Base-by-base conservation (phyloP, 2,888 invertebrate species). In the Chrysodeixis includens region DNA sequence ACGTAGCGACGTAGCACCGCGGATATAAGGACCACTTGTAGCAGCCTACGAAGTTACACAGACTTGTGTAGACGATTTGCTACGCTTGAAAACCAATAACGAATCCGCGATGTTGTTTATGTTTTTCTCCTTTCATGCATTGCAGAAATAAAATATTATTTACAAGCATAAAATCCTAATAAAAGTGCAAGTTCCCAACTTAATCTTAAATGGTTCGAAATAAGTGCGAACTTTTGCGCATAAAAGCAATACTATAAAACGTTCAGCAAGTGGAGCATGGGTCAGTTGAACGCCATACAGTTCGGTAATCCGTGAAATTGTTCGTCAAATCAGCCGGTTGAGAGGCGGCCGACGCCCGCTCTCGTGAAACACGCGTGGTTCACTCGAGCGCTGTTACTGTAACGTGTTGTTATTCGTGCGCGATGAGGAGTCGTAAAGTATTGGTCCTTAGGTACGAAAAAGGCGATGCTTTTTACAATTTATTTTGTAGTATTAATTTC, bases 361-460 rank as follows among this genome's bases (percentile, higher is more conserved):
- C 51, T 72, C 66, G 49, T 72, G 77, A 73, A 76, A 32, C 58
- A 46, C 49, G 53, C 52, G 35, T 35, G 35, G 35, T 4, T 35
- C 14, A 35, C 14, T 12, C 35, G 35, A 35, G 35, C 35, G 12
- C 14, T 35, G 14, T n/a, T 40, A 40, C n/a, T 40, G 35, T 35
- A 5, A n/a, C n/a, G 40, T n/a, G 40, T n/a, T 5, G n/a, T 3
- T 40, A 40, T 40, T n/a, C 4, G 40, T 40, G n/a, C 6, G 5
- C n/a, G 6, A 40, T 4, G n/a, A 1, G 14, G 40, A 40, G n/a
- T n/a, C 40, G n/a, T 40, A n/a, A 35, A n/a, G 40, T 40, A 40
- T 5, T 40, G 35, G 35, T 35, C 35, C 35, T 35, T 35, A 2
- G n/a, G n/a, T 40, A 40, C 40, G n/a, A n/a, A n/a, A 40, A 40